A percentile compares a stretch with the other conserved stretches of the same genome.
Evolutionary conservation across 2,797 vertebrate species (phyloP).

Genomic region (Arnoldichthys spilopterus): DNA sequence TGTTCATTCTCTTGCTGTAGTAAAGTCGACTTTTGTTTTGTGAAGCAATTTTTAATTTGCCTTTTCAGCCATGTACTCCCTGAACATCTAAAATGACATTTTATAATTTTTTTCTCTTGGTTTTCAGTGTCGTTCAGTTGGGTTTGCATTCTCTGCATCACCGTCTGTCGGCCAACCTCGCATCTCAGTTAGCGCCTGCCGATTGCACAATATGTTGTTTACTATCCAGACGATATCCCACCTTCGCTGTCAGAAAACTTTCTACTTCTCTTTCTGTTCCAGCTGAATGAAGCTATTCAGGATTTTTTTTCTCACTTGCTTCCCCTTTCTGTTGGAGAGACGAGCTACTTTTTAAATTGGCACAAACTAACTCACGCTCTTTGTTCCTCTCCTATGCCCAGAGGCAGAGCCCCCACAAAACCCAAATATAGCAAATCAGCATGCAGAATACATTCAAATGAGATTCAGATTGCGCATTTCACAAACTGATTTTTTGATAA

Average conservation of each 20-base stretch:
- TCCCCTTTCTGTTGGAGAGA: background rate
- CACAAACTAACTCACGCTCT: constrained; percentile 29
- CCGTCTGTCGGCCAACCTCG: background rate
- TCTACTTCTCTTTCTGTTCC: constrained; percentile 19
- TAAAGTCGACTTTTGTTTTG: background rate
- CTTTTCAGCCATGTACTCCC: background rate
- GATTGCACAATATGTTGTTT: constrained; percentile 24
- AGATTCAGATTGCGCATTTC: constrained; percentile 4
- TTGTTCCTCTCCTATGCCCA: constrained; percentile 32
- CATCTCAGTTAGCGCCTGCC: constrained; percentile 9
- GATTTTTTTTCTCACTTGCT: background rate
- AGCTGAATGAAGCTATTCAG: constrained; percentile 4
- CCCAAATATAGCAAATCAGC: constrained; percentile 32
- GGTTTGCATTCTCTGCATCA: constrained; percentile 5
- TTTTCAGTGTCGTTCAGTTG: constrained; percentile 24
- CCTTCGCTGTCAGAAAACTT: constrained; percentile 10
- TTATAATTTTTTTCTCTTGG: background rate
- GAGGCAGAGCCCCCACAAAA: constrained; percentile 34
- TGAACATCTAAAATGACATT: background rate
- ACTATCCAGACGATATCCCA: constrained; percentile 11
- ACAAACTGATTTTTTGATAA: constrained; percentile 23
- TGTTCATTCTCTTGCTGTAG: background rate
- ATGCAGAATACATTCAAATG: constrained; percentile 37
- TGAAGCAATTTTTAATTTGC: background rate
- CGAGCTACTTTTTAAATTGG: constrained; percentile 29